Evolutionary conservation across 2,888 invertebrate species (phyloP).

Genomic region (Brenthis hecate): DNA sequence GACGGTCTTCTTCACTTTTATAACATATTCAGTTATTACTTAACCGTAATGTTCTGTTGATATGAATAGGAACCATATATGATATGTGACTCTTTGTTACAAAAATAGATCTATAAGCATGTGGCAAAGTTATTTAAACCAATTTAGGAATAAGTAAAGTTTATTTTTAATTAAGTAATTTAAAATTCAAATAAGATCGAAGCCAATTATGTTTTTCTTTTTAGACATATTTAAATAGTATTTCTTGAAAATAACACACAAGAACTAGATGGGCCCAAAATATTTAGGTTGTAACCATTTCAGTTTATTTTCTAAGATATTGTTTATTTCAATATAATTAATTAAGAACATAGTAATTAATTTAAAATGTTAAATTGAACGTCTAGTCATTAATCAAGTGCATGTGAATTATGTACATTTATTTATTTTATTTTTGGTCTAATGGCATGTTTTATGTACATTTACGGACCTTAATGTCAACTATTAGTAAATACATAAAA

Average conservation of each 20-base stretch:
- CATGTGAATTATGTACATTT: conserved; percentile 21
- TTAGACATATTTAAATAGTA: conserved; percentile 7
- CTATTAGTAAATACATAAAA: background rate
- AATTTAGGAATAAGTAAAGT: too few species aligned
- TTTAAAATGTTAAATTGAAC: conserved; percentile 38
- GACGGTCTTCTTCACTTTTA: too few species aligned
- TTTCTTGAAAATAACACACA: conserved; percentile 10
- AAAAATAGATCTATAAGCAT: too few species aligned
- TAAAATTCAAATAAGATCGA: too few species aligned
- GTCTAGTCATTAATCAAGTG: conserved; percentile 24
- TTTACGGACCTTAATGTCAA: background rate
- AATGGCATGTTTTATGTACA: conserved; percentile 10
- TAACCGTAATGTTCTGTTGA: too few species aligned
- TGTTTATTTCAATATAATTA: conserved; percentile 23
- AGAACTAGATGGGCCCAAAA: conserved; percentile 11
- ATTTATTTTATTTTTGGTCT: conserved; percentile 23
- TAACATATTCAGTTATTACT: too few species aligned
- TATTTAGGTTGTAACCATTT: conserved; percentile 34
- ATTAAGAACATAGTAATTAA: conserved; percentile 35
- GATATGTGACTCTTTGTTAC: too few species aligned
- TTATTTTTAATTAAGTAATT: too few species aligned
- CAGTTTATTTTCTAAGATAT: conserved; percentile 29
- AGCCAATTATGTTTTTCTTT: background rate
- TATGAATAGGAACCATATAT: too few species aligned
- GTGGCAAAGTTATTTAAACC: too few species aligned